phyloP scores from a whole-genome alignment of 1,140 invertebrate genomes.

The Pseudomyrmex flavicornis region DNA sequence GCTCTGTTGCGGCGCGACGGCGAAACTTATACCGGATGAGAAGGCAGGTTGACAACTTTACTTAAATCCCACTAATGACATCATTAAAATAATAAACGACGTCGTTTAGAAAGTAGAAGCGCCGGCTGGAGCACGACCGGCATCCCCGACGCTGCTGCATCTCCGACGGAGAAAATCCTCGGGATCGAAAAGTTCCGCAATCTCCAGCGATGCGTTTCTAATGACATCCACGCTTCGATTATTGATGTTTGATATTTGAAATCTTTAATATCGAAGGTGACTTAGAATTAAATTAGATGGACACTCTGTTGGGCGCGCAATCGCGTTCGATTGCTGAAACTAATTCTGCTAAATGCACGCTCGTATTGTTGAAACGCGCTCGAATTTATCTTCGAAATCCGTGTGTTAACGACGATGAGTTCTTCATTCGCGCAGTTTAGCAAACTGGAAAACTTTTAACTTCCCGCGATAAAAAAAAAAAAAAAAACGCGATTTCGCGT shows the following conservation, averaged over 20 bases:
- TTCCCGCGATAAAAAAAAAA: no score
- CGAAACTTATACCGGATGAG: constrained; percentile 59
- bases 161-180: neutral
- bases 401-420: no score
- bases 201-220: constrained; percentile 11
- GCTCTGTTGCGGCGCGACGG: constrained; percentile 20
- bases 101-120: constrained; percentile 70
- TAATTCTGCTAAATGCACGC: neutral
- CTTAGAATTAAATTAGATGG: constrained; percentile 5
- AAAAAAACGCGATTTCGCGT: neutral
- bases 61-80: constrained; percentile 78
- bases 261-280: neutral
- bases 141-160: neutral
- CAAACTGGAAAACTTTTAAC: neutral
- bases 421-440: neutral
- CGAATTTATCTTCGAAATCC: no score
- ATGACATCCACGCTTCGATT: neutral
- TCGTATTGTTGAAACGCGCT: neutral
- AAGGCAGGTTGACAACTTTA: constrained; percentile 71
- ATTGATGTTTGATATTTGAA: constrained; percentile 44
- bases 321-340: constrained; percentile 13
- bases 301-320: neutral
- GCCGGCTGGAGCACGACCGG: constrained; percentile 18
- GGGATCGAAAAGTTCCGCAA: constrained; percentile 24
- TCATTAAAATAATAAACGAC: constrained; percentile 80